Conservation (phyloP, 2,113 vertebrate genomes). For the Pleuronectes platessa region DNA sequence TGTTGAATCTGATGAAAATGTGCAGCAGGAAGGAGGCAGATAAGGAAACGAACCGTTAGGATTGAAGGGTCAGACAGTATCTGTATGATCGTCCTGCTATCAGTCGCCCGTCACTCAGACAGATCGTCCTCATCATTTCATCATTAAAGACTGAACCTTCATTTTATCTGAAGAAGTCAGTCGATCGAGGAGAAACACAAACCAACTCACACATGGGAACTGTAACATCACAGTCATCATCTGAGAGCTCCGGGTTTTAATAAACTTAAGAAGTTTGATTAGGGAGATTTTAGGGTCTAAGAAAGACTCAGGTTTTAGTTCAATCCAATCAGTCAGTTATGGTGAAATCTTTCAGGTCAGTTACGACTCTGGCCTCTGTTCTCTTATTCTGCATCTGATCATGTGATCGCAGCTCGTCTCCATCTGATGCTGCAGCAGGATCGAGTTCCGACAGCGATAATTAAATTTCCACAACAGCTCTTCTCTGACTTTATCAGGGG, state of each 20-base stretch:
- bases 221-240: background rate
- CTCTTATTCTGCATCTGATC: background rate
- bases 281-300: too few relatives aligned
- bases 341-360: background rate
- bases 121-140: conserved; percentile 54
- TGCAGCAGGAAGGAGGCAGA: conserved; percentile 4
- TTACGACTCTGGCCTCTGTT: background rate
- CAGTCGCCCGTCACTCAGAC: conserved; percentile 23
- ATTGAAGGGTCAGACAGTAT: background rate
- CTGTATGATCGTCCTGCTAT: background rate
- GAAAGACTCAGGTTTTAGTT: too few relatives aligned
- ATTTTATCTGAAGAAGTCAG: conserved; percentile 21
- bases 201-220: background rate
- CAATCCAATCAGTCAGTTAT: background rate
- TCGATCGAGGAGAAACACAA: background rate
- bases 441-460: conserved; percentile 9
- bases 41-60: conserved; percentile 10
- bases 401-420: background rate
- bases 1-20: conserved; percentile 4
- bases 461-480: conserved; percentile 3
- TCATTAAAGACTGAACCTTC: conserved; percentile 36
- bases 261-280: too few relatives aligned
- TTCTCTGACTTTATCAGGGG: conserved; percentile 16
- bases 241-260: background rate
- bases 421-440: background rate